Conservation (phyloP, 2,888 invertebrate species). For the Agrotis ipsilon region DNA sequence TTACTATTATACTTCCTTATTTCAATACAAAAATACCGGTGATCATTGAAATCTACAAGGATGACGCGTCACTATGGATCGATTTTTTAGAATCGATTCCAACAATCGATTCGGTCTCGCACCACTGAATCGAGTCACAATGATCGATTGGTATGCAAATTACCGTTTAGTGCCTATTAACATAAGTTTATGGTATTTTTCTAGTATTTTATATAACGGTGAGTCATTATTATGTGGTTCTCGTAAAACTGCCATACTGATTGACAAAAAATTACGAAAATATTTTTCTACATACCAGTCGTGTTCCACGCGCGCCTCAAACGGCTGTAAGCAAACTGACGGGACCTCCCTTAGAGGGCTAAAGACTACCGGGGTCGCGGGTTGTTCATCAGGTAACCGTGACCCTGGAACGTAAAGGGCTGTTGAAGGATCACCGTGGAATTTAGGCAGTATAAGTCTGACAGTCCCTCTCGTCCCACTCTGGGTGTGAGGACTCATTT, state of each 20-base stretch:
- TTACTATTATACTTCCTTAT: slow-evolving; percentile 28
- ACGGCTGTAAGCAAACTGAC: no score
- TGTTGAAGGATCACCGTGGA: no score
- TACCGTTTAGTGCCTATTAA: slow-evolving; percentile 61
- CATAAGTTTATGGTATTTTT: slow-evolving; percentile 54
- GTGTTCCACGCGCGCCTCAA: no score
- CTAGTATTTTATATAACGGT: slow-evolving; percentile 17
- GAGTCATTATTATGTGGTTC: slow-evolving; percentile 10
- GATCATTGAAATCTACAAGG: slow-evolving; percentile 39
- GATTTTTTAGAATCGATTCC: slow-evolving; percentile 67
- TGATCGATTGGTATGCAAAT: slow-evolving; percentile 77
- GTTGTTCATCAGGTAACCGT: no score
- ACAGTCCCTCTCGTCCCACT: no score
- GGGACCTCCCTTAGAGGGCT: no score
- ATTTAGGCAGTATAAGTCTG: no score
- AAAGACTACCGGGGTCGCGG: no score
- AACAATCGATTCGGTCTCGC: slow-evolving; percentile 72
- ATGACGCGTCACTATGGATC: slow-evolving; percentile 58
- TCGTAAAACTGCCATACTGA: neutral
- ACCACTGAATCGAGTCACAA: slow-evolving; percentile 59
- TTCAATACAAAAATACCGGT: slow-evolving; percentile 22
- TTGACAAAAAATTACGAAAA: neutral
- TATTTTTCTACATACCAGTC: no score
- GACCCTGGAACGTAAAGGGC: no score
- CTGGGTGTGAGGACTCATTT: no score